Percentiles rank a stretch among this genome's conserved stretches.
Conservation (phyloP, 2,113 vertebrate genomes). For the Poeciliopsis retropinna region DNA sequence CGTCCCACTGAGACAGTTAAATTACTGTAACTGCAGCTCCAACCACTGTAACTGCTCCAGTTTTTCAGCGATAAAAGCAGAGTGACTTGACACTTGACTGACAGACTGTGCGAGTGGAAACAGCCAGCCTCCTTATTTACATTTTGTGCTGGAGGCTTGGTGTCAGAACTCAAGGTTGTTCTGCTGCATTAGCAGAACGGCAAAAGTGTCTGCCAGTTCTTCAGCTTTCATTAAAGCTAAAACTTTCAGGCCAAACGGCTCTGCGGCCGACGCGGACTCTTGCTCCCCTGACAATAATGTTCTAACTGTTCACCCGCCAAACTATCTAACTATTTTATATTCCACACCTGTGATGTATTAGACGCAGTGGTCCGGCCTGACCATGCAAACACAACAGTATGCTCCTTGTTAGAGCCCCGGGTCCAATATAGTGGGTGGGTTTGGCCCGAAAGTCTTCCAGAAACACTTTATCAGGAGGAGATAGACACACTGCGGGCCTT, state of each 20-base stretch:
- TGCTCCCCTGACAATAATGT: slow-evolving; percentile 68
- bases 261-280: slow-evolving; percentile 57
- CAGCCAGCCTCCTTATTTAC: slow-evolving; percentile 54
- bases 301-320: slow-evolving; percentile 69
- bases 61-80: slow-evolving; percentile 48
- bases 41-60: slow-evolving; percentile 23
- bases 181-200: slow-evolving; percentile 70
- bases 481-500: slow-evolving; percentile 69
- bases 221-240: slow-evolving; percentile 75
- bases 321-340: slow-evolving; percentile 78
- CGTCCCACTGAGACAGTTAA: slow-evolving; percentile 31
- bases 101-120: slow-evolving; percentile 58
- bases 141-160: slow-evolving; percentile 59
- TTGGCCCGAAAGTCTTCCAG: slow-evolving; percentile 52
- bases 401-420: slow-evolving; percentile 66
- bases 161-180: slow-evolving; percentile 65
- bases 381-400: slow-evolving; percentile 72
- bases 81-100: slow-evolving; percentile 52
- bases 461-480: slow-evolving; percentile 73
- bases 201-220: slow-evolving; percentile 64
- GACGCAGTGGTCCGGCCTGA: slow-evolving; percentile 58
- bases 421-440: slow-evolving; percentile 65
- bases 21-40: slow-evolving; percentile 41
- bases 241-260: slow-evolving; percentile 62
- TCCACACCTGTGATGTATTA: slow-evolving; percentile 79